Base-by-base conservation (phyloP, 2,888 invertebrate genomes). In the Dryadula phaetusa region DNA sequence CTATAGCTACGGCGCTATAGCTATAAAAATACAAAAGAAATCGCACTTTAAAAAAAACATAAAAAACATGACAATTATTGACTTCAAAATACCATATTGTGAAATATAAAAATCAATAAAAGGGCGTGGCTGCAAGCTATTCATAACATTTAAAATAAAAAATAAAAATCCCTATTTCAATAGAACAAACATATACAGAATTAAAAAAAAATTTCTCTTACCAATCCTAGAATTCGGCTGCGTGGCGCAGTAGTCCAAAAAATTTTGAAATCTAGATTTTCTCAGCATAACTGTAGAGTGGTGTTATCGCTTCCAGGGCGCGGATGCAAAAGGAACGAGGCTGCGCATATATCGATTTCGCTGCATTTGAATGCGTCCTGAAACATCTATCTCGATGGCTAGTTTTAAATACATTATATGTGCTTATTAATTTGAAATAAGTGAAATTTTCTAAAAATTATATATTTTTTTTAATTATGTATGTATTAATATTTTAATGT, bases 261-360 rank as follows among this genome's bases (percentile, higher is more conserved):
- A 16, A 4, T 28, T 28, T 4, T 52, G 16, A 52, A 52, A 52
- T 52, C 49, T 52, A 49, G 8, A 25, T 49, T 52, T 28, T 28
- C 28, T 52, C 28, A 52, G 28, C 16, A 28, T 52, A 3, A 7
- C 28, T 10, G 49, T 16, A 52, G 16, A 52, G 49, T 3, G 49
- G 25, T 52, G 28, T 52, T 28, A 28, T 28, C 49, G 28, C 49
- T 52, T 28, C 49, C 28, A 52, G 28, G 16, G 49, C 49, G 10
- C 49, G 16, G 28, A 52, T 52, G 49, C 49, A 28, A 52, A 52
- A 52, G 49, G 28, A 28, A 28, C 49, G 25, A 52, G 16, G 49
- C 49, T 52, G 49, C 28, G 28, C 28, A 4, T 1, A 16, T 28
- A 52, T 52, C 25, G 49, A 16, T 10, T 16, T 52, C 3, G 28